These are phyloP conservation scores for Drosophila quadrilineata DNA, from an alignment of 1,140 invertebrate species.

Conservation along the genomic window DNA sequence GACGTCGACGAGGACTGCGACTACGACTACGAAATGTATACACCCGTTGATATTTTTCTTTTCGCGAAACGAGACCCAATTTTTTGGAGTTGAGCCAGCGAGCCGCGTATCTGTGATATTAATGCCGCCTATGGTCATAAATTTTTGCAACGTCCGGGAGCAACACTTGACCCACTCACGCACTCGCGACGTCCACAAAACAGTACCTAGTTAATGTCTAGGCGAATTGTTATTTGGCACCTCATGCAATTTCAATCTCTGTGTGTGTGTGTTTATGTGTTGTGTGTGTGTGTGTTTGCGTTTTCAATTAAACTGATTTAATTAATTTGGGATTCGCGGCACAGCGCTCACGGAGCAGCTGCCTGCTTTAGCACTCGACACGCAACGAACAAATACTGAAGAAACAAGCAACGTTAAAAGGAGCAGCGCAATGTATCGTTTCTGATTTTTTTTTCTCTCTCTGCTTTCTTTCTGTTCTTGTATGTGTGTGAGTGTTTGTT, in stretches of 20 bases:
- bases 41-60: slow-evolving; percentile 25
- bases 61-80: slow-evolving; percentile 54
- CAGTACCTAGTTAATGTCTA: background rate
- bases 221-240: slow-evolving; percentile 30
- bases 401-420: slow-evolving; percentile 44
- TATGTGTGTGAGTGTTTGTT: no score
- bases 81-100: slow-evolving; percentile 42
- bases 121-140: slow-evolving; percentile 22
- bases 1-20: background rate
- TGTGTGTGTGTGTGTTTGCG: slow-evolving; percentile 13
- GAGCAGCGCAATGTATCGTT: slow-evolving; percentile 18
- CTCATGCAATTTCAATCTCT: slow-evolving; percentile 22
- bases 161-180: slow-evolving; percentile 28
- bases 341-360: slow-evolving; percentile 19
- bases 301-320: slow-evolving; percentile 44
- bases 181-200: background rate
- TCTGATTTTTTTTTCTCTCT: background rate
- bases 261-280: background rate
- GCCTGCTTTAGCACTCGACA: slow-evolving; percentile 40
- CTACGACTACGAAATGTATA: slow-evolving; percentile 36
- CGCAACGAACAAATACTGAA: slow-evolving; percentile 72
- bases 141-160: slow-evolving; percentile 18
- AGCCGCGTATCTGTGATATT: slow-evolving; percentile 33
- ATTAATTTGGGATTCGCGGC: slow-evolving; percentile 43
- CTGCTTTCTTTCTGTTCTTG: background rate